phyloP scores from a whole-genome alignment of 2,888 invertebrate species.

The Dynastes maya region DNA sequence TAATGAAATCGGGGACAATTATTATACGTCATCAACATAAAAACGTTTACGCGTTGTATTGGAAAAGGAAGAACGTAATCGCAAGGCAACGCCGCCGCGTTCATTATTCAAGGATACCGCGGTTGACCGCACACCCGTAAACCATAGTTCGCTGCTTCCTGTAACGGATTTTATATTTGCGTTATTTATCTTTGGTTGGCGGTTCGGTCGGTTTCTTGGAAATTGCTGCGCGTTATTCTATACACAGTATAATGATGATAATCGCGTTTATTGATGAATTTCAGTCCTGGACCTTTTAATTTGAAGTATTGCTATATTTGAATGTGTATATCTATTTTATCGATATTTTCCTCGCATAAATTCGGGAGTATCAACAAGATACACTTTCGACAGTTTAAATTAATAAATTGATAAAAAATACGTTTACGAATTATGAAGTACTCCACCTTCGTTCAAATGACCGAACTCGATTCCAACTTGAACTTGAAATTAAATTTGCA shows the following conservation, averaged over 20 bases:
- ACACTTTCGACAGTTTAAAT: too few species aligned
- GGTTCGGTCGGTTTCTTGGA: slow-evolving; percentile 17
- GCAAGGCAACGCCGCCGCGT: background rate
- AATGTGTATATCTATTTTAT: too few species aligned
- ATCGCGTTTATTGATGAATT: too few species aligned
- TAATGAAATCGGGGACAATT: too few species aligned
- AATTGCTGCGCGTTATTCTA: background rate
- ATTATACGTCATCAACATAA: too few species aligned
- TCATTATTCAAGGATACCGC: slow-evolving; percentile 23
- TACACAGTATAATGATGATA: too few species aligned
- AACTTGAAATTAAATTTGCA: background rate
- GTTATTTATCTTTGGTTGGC: slow-evolving; percentile 17
- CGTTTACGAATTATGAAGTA: background rate
- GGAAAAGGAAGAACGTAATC: background rate
- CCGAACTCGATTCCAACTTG: too few species aligned
- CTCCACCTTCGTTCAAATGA: background rate
- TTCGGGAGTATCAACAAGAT: too few species aligned
- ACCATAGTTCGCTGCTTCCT: slow-evolving; percentile 24
- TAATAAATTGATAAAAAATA: background rate
- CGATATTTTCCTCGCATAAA: too few species aligned
- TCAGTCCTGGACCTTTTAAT: too few species aligned
- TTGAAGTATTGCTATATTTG: too few species aligned
- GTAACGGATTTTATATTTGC: slow-evolving; percentile 23
- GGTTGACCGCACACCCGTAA: slow-evolving; percentile 28
- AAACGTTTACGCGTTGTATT: too few species aligned